Base-by-base conservation (phyloP, 2,113 vertebrate species). In the Centropus unirufus region DNA sequence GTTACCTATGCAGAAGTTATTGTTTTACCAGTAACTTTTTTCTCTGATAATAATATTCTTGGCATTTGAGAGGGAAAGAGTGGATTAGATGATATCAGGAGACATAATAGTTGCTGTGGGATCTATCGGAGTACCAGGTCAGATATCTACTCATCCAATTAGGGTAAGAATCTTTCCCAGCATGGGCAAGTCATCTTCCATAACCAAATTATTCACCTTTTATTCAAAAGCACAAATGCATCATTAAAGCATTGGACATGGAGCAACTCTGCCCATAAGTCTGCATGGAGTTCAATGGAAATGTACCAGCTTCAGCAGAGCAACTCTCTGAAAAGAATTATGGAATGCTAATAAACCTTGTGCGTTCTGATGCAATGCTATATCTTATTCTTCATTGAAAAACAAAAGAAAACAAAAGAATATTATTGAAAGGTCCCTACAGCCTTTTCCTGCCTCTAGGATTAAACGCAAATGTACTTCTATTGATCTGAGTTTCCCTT, bases 1-100 rank as follows among this genome's bases (percentile, higher is more conserved):
- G 5, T 20, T 42, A 29, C 34, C 5, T 36, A 49, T 24, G 12
- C 5, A 15, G 14, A 5, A 17, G 23, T 73, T 73, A 34, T 69
- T 58, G 42, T 29, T 49, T 66, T 78, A 62, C 26, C 7, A 42
- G 10, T 26, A 72, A 40, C 9, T n/a, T 23, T 83, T 17, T 70
- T 34, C 15, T 58, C 18, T 75, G 19, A 14, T 36, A 79, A 5
- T 36, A 79, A 29, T 76, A 61, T 72, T 54, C 14, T 63, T 70
- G 7, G 6, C 34, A 79, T 5, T 24, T 66, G 23, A 79, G 36
- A 82, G 54, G 2, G n/a, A 34, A 6, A 7, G 39, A 0, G 0
- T 32, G 7, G 32, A 42, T 14, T 46, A 59, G 27, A 42, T 30
- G 8, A 6, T 52, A 42, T 36, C 27, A 82, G 8, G 15, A 66